These are phyloP conservation scores for Helicoverpa armigera DNA, from an alignment of 1,140 invertebrate species.

Conservation along the genomic window DNA sequence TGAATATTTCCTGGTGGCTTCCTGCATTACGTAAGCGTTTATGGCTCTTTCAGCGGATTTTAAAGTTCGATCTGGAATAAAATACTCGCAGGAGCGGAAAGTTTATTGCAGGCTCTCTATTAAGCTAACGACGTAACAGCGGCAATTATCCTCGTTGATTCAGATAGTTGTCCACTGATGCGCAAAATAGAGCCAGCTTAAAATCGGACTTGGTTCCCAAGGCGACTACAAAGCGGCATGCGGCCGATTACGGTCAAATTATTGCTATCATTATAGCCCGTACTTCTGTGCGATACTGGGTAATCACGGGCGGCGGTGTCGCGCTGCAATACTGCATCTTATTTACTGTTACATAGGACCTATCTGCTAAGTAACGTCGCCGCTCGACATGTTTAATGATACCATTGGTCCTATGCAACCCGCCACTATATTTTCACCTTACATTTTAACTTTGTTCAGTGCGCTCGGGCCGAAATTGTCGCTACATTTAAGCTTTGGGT, in stretches of 20 bases:
- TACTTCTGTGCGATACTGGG: slow-evolving; percentile 66
- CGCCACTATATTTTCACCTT: slow-evolving; percentile 39
- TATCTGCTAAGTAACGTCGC: slow-evolving; percentile 31
- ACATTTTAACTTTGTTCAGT: slow-evolving; percentile 41
- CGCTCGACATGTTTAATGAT: slow-evolving; percentile 41
- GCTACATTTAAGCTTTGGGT: slow-evolving; percentile 17
- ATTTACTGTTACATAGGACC: slow-evolving; percentile 54
- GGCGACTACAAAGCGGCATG: slow-evolving; percentile 78
- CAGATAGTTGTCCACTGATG: slow-evolving; percentile 79
- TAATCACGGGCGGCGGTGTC: slow-evolving; percentile 71
- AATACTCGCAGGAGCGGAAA: slow-evolving; percentile 48
- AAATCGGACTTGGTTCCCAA: slow-evolving; percentile 80
- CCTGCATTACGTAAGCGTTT: slow-evolving; percentile 29
- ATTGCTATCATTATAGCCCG: slow-evolving; percentile 81
- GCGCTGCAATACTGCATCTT: slow-evolving; percentile 69
- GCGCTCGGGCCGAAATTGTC: slow-evolving; percentile 14
- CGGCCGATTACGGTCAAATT: slow-evolving; percentile 83
- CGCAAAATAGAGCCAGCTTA: slow-evolving; percentile 80
- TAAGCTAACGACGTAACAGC: slow-evolving; percentile 67
- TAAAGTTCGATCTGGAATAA: slow-evolving; percentile 43
- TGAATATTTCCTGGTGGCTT: slow-evolving; percentile 37
- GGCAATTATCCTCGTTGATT: slow-evolving; percentile 79
- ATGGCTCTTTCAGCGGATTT: slow-evolving; percentile 18
- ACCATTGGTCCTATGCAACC: slow-evolving; percentile 33
- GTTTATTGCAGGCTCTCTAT: slow-evolving; percentile 60